Evolutionary conservation across 2,113 vertebrate species (phyloP).

Genomic region (Antechinus stuartii): DNA sequence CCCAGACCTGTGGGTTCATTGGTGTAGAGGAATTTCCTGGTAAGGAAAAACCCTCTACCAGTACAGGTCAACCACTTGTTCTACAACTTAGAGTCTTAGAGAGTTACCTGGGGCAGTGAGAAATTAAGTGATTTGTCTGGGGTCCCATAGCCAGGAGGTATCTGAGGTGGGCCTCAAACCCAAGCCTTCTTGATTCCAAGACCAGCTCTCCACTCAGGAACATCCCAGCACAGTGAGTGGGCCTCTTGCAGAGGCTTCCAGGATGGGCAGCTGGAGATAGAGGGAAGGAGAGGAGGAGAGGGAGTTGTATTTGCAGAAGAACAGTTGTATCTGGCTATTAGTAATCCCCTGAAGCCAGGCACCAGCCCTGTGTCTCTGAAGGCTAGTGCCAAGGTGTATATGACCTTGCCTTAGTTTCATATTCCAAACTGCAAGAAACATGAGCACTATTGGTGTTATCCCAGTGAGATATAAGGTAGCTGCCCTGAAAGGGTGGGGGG

Average conservation of each 20-base stretch:
- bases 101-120: neutral
- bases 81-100: neutral
- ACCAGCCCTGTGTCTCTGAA: neutral
- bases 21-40: neutral
- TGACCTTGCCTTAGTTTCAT: neutral
- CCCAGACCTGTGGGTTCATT: neutral
- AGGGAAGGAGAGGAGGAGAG: too few relatives aligned
- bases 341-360: neutral
- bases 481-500: neutral
- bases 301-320: neutral
- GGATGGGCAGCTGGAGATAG: too few relatives aligned
- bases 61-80: neutral
- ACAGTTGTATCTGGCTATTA: too few relatives aligned
- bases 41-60: neutral
- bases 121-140: neutral
- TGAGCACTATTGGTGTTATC: neutral
- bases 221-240: neutral
- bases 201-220: neutral
- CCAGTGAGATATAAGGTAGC: neutral
- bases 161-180: neutral
- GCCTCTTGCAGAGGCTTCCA: neutral
- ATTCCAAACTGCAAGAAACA: neutral
- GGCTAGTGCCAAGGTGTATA: neutral
- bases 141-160: neutral
- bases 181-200: neutral